Conservation (phyloP, 2,797 vertebrate species). For the Eidolon dupreanum region DNA sequence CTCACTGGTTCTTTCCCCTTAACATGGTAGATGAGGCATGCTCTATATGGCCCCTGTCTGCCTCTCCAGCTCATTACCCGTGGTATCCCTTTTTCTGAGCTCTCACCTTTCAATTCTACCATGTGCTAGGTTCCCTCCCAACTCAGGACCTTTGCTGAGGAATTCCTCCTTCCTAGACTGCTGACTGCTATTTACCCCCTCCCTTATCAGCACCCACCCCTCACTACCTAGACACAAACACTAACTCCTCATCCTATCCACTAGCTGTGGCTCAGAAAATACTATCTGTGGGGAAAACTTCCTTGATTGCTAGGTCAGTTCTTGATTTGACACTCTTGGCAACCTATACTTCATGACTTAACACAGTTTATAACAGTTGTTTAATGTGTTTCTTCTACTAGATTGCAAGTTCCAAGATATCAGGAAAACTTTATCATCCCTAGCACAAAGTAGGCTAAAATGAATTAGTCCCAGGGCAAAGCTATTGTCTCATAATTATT, state of each 20-base stretch:
- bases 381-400: not conserved
- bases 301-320: not conserved
- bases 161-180: not conserved
- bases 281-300: not conserved
- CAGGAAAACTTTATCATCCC: constrained; percentile 24
- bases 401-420: not conserved
- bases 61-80: not conserved
- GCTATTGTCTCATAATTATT: not conserved
- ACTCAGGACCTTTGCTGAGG: not conserved
- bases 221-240: not conserved
- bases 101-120: not conserved
- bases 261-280: not conserved
- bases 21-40: not conserved
- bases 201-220: not conserved
- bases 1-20: not conserved
- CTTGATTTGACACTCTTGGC: not conserved
- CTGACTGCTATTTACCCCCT: not conserved
- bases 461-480: not conserved
- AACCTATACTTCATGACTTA: constrained; percentile 22
- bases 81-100: not conserved
- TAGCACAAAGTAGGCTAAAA: not conserved
- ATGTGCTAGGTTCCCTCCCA: not conserved
- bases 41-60: not conserved
- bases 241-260: not conserved
- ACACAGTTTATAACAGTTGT: not conserved